phyloP scores from a whole-genome alignment of 2,113 vertebrate species.

The Aegithalos caudatus region DNA sequence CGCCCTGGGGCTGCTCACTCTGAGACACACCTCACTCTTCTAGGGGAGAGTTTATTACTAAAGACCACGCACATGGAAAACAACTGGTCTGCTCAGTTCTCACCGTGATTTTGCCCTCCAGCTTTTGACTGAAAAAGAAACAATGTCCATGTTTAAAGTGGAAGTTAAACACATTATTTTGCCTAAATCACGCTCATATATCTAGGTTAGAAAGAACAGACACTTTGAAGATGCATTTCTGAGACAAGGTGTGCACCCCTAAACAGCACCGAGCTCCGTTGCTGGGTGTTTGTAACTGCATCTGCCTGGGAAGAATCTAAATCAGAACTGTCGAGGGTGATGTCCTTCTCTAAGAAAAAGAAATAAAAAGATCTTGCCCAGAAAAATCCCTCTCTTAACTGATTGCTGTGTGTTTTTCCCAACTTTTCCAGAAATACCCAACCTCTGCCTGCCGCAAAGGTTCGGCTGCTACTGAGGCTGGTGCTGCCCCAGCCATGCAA shows the following conservation, averaged over 20 bases:
- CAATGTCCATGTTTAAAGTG: neutral
- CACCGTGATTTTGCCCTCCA: neutral
- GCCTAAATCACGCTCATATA: rapidly evolving
- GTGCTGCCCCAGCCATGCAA: neutral
- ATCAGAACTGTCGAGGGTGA: neutral
- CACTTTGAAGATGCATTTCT: neutral
- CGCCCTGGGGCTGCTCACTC: neutral
- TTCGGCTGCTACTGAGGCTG: neutral
- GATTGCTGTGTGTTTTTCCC: neutral
- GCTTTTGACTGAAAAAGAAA: neutral
- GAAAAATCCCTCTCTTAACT: neutral
- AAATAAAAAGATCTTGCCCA: neutral
- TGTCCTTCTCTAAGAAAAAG: neutral
- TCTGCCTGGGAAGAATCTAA: neutral
- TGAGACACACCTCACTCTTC: neutral
- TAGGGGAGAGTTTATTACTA: neutral
- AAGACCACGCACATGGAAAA: neutral
- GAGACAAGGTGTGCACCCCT: neutral
- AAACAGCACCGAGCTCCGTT: rapidly evolving
- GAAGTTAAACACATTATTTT: neutral
- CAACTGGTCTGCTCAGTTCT: neutral
- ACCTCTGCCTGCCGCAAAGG: rapidly evolving
- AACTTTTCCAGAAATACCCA: neutral
- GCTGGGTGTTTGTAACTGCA: neutral
- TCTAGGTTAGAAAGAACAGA: neutral